These are phyloP conservation scores for Stichopus chloronotus DNA, from an alignment of 35 echinoderm and acorn worm genomes.

Conservation along the genomic window DNA sequence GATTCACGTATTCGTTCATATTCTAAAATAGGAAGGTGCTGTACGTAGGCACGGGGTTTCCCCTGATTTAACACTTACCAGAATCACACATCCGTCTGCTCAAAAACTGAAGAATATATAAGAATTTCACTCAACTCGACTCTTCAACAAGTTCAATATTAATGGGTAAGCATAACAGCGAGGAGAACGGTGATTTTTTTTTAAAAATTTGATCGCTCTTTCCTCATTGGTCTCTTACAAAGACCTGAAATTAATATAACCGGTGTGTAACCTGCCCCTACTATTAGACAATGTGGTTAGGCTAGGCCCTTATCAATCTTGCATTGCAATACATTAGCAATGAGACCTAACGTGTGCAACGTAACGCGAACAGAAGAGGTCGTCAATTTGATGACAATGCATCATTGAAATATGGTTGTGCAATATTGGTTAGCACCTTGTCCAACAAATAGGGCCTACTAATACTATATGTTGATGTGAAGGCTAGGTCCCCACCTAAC, in stretches of 20 bases:
- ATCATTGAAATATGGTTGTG: too few relatives aligned
- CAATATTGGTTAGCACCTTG: too few relatives aligned
- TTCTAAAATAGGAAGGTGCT: background rate
- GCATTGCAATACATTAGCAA: too few relatives aligned
- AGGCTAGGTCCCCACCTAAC: too few relatives aligned
- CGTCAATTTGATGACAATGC: too few relatives aligned
- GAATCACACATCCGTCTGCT: background rate
- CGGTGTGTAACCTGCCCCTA: background rate
- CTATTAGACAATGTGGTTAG: background rate
- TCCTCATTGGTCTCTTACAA: background rate
- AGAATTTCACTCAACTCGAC: background rate
- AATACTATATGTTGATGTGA: too few relatives aligned
- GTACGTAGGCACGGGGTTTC: background rate
- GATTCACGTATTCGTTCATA: background rate
- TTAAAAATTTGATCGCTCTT: background rate
- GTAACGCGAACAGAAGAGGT: too few relatives aligned
- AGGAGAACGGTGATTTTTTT: background rate
- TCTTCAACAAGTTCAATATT: background rate
- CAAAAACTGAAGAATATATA: background rate
- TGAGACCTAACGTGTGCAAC: too few relatives aligned
- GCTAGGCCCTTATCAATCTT: background rate
- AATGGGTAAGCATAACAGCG: background rate
- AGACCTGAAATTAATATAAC: background rate
- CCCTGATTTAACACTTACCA: background rate
- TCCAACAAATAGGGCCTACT: too few relatives aligned